Percentiles rank a stretch among this genome's conserved stretches.
Evolutionary conservation across 2,797 vertebrate genomes (phyloP).

Genomic region (Danio aesculapii): DNA sequence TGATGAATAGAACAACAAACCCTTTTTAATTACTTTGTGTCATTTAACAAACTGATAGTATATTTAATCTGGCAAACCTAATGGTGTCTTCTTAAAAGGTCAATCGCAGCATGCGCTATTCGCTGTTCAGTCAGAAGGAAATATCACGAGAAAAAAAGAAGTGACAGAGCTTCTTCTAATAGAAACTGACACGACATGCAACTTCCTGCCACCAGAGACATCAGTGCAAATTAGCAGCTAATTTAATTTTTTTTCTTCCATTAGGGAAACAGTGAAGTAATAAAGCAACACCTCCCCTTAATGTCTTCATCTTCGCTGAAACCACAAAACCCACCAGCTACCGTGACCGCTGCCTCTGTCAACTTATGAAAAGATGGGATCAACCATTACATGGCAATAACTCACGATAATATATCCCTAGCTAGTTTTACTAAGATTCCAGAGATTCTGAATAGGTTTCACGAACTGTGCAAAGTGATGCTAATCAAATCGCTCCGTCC

Average conservation of each 20-base stretch:
- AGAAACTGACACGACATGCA: slow-evolving; percentile 78
- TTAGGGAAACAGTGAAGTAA: slow-evolving; percentile 85
- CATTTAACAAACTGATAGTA: slow-evolving; percentile 24
- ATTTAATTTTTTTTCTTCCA: slow-evolving; percentile 87
- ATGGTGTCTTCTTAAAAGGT: slow-evolving; percentile 39
- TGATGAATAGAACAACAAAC: slow-evolving; percentile 26
- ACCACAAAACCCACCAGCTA: slow-evolving; percentile 27
- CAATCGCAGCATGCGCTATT: slow-evolving; percentile 58
- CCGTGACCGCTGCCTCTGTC: slow-evolving; percentile 12
- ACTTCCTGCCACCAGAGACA: slow-evolving; percentile 81
- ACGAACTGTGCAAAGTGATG: background rate
- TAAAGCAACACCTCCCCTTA: slow-evolving; percentile 87
- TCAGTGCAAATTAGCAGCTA: slow-evolving; percentile 88
- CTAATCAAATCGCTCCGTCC: background rate
- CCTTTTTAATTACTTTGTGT: slow-evolving; percentile 25
- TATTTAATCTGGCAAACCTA: slow-evolving; percentile 27
- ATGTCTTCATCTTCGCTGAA: slow-evolving; percentile 84
- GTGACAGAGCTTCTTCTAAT: slow-evolving; percentile 75
- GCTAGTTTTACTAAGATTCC: background rate
- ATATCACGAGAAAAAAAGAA: slow-evolving; percentile 61
- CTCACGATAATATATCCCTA: slow-evolving; percentile 1
- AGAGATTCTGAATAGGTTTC: background rate
- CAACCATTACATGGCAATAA: slow-evolving; percentile 30
- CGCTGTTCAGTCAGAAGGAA: slow-evolving; percentile 25
- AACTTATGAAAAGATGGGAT: slow-evolving; percentile 30